phyloP scores from a whole-genome alignment of 2,113 vertebrate genomes.

The Nothoprocta pentlandii region DNA sequence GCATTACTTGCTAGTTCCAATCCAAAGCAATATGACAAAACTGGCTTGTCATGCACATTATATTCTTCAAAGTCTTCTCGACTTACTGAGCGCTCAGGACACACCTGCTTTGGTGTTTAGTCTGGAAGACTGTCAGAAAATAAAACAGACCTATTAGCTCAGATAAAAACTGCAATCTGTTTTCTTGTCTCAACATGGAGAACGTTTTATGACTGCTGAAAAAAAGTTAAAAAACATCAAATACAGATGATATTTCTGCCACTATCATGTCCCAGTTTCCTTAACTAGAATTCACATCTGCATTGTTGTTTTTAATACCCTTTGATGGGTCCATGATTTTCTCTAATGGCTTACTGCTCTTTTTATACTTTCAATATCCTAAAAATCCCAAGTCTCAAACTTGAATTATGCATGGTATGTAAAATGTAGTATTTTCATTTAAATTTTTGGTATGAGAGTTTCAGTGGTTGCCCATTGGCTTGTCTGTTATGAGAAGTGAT shows the following conservation, averaged over 20 bases:
- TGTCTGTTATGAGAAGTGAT: constrained; percentile 1
- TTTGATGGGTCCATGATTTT: neutral
- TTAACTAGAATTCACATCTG: constrained; percentile 11
- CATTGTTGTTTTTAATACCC: neutral
- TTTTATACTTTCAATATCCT: constrained; percentile 14
- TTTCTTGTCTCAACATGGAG: neutral
- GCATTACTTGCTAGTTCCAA: neutral
- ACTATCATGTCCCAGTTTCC: neutral
- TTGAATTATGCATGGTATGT: constrained; percentile 42
- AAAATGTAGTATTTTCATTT: constrained; percentile 13
- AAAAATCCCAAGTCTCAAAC: neutral
- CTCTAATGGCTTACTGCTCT: constrained; percentile 18
- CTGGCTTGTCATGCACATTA: neutral
- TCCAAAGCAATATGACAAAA: neutral
- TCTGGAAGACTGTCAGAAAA: neutral
- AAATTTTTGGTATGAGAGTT: constrained; percentile 12
- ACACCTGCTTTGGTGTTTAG: neutral
- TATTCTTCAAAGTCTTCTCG: neutral
- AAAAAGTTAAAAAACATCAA: neutral
- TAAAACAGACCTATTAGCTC: neutral
- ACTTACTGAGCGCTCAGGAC: neutral
- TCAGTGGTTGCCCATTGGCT: constrained; percentile 34
- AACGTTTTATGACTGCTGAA: neutral
- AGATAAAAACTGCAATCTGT: neutral
- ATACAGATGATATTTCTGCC: neutral